A percentile compares a stretch with the other conserved stretches of the same genome.
These are phyloP conservation scores for Thalassophryne amazonica DNA, from an alignment of 2,797 vertebrate species.

Conservation along the genomic window DNA sequence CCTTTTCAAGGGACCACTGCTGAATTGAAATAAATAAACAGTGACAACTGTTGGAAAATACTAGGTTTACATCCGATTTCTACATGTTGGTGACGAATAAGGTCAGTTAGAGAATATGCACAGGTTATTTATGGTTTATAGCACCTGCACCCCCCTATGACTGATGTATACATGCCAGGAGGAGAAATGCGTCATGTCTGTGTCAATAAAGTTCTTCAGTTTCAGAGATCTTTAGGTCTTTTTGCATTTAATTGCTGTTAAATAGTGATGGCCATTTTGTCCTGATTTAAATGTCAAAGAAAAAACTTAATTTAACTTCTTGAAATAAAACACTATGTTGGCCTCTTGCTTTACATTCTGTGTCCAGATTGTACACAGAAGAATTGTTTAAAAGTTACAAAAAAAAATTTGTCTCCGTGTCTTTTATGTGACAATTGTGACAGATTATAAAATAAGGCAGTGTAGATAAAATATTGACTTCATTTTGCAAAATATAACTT, in stretches of 20 bases:
- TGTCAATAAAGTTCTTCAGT: too few species aligned
- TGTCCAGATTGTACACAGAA: neutral
- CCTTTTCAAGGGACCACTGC: slow-evolving; percentile 73
- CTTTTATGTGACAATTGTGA: neutral
- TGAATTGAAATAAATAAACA: slow-evolving; percentile 37
- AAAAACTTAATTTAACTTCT: neutral
- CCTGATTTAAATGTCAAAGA: neutral
- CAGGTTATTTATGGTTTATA: too few species aligned
- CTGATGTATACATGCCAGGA: neutral
- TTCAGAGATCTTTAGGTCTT: too few species aligned
- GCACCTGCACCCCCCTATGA: too few species aligned
- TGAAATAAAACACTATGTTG: neutral
- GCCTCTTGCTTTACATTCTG: neutral
- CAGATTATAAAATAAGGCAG: neutral
- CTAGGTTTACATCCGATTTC: neutral
- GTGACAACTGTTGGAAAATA: neutral
- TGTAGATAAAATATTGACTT: too few species aligned
- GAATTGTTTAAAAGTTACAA: neutral
- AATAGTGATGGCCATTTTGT: neutral
- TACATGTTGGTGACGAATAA: neutral
- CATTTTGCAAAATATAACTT: too few species aligned
- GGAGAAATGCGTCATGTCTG: too few species aligned
- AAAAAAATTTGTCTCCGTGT: neutral
- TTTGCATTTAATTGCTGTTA: neutral
- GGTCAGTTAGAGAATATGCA: neutral